phyloP scores from a whole-genome alignment of 2,797 vertebrate species.

The Enteromius afrohamiltoni region DNA sequence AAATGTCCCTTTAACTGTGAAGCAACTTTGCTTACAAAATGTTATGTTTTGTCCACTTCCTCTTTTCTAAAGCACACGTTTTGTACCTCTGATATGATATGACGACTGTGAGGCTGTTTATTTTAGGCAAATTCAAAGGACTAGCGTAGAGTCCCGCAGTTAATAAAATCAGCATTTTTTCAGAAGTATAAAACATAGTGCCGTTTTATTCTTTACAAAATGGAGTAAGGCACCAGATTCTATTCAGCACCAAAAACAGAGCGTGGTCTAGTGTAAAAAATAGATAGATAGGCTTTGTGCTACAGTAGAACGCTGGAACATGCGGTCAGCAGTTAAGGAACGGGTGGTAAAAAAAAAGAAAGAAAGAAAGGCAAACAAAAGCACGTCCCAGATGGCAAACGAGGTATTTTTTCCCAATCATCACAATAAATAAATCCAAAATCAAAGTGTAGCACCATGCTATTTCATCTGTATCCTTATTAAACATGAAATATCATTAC shows the following conservation, averaged over 20 bases:
- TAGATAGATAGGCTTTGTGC: slow-evolving; percentile 64
- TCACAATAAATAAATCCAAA: slow-evolving; percentile 20
- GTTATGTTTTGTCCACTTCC: slow-evolving; percentile 33
- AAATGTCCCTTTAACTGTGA: neutral
- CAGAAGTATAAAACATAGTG: slow-evolving; percentile 56
- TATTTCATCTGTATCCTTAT: slow-evolving; percentile 1
- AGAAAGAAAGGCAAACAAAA: neutral
- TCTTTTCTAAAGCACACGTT: slow-evolving; percentile 62
- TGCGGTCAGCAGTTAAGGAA: slow-evolving; percentile 13
- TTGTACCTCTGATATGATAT: slow-evolving; percentile 73
- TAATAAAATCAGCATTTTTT: slow-evolving; percentile 40
- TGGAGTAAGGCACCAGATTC: slow-evolving; percentile 90
- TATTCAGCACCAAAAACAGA: slow-evolving; percentile 86
- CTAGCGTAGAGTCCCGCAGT: slow-evolving; percentile 69
- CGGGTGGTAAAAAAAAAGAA: neutral
- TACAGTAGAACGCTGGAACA: slow-evolving; percentile 66
- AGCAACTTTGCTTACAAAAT: neutral
- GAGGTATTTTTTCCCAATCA: neutral
- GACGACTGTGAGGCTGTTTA: slow-evolving; percentile 56
- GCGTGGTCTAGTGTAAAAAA: slow-evolving; percentile 56
- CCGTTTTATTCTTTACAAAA: slow-evolving; percentile 69
- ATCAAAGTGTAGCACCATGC: slow-evolving; percentile 10
- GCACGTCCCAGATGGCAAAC: neutral
- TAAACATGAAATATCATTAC: slow-evolving; percentile 1
- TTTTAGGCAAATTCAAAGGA: slow-evolving; percentile 51